Evolutionary conservation across 2,888 invertebrate species (phyloP), one percentile per base, ranked within the genome.

Genomic region (Trilocha varians): DNA sequence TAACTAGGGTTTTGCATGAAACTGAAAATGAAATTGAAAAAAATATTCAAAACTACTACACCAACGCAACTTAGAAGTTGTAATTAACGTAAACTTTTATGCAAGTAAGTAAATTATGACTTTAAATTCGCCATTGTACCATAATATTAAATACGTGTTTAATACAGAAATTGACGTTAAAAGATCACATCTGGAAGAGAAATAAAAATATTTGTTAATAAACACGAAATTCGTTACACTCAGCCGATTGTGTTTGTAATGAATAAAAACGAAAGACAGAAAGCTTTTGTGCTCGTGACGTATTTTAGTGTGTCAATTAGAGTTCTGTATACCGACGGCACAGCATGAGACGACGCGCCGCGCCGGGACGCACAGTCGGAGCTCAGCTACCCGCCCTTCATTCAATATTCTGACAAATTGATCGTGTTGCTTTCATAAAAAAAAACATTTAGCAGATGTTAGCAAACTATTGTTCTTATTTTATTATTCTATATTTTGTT

Each of bases 251-350:
- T 35, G 32, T 38, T 39, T 38, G 40, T 42, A 42, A 25, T 11
- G 25, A 3, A 25, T 25, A 25, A 25, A 45, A 42, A 37, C 43
- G 39, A 46, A 49, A 41, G 48, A 48, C 47, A 44, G 38, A 42
- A 38, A 16, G 35, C 42, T 32, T 38, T 42, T 38, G 35, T 42
- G 32, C 42, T 35, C 17, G 34, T 72, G 70, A 73, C 70, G 70
- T 72, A 74, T 75, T 78, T 77, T 78, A 80, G 79, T 80, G 80
- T 83, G 78, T 82, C 83, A 83, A 84, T 85, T 84, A 83, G 82
- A 82, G 78, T 70, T 74, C 66, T 82, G 82, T 79, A 70, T 80
- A 64, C 70, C 65, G 72, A 70, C 69, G 67, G 49, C 83, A 37
- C 83, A 80, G 84, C 82, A 59, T 71, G 83, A 66, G 67, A 57